Evolutionary conservation across 2,888 invertebrate genomes (phyloP), one percentile per base, ranked within the genome.

Genomic region (Amiota communis): DNA sequence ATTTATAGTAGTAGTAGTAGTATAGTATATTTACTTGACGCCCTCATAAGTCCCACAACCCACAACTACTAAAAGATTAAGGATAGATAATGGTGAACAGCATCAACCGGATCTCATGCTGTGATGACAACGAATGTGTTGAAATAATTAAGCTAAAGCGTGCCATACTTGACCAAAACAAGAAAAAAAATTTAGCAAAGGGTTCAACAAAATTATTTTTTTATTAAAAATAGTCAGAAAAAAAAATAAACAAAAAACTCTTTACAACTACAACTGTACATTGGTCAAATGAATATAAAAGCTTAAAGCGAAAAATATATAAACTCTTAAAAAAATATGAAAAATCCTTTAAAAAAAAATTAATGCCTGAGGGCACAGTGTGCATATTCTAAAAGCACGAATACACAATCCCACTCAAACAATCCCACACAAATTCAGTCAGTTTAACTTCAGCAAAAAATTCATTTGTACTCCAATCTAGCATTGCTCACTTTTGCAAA

Each of bases 71-170:
- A 2, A 0, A 36, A 36, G 6, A 36, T 0, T 36, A 36, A 36
- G 36, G 36, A 36, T 36, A 36, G 36, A 36, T 36, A 6, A 6
- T 36, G 36, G 36, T 36, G 36, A 36, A 36, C 4, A 36, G 36
- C 36, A 36, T 36, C 36, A 36, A 36, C 36, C 36, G 36, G 36
- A 36, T 36, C 13, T 53, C 15, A 9, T 12, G 53, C 53, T 15
- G 36, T 2, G 6, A 1, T 53, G n/a, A 13, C 59, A 59, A 59
- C 20, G 20, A 48, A 65, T 36, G 65, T 65, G 65, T 65, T 48
- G 48, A 65, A 65, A 48, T 65, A 65, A 65, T 65, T 65, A 49
- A 15, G 20, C 47, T 20, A 15, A 65, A 65, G 65, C 65, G 65
- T 63, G 63, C 46, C 46, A 63, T 63, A 46, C 46, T 15, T 63